Percentiles rank a stretch among this genome's conserved stretches.
These are phyloP conservation scores for Columba janthina DNA, from an alignment of 2,113 vertebrate genomes.

Conservation along the genomic window DNA sequence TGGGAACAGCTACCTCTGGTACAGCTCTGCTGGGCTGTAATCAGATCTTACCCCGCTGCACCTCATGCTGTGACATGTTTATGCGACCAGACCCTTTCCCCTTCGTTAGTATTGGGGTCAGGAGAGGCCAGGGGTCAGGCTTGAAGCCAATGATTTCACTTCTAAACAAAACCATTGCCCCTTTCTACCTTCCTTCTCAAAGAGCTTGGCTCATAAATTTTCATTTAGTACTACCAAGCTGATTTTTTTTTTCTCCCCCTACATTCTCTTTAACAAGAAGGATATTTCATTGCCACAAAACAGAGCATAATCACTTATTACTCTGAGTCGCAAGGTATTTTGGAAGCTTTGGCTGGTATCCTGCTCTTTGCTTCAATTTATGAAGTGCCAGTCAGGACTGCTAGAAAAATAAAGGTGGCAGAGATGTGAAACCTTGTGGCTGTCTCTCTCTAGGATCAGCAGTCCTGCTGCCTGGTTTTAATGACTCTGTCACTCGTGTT, in stretches of 20 bases:
- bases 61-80: constrained; percentile 39
- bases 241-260: neutral
- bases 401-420: neutral
- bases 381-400: neutral
- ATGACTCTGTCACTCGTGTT: neutral
- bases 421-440: neutral
- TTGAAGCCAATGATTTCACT: neutral
- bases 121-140: constrained; percentile 52
- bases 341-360: neutral
- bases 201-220: constrained; percentile 39
- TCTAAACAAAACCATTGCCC: neutral
- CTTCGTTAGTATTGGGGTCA: constrained; percentile 64
- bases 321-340: neutral
- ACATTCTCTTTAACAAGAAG: neutral
- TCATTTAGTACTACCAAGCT: neutral
- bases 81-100: constrained; percentile 14
- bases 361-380: neutral
- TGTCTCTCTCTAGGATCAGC: neutral
- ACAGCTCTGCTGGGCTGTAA: neutral
- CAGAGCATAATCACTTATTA: neutral
- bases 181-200: neutral
- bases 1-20: neutral
- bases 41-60: neutral
- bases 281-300: neutral
- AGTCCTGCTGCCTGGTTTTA: neutral